Evolutionary conservation across 2,888 invertebrate genomes (phyloP).

Genomic region (Pristionchus arcanus): DNA sequence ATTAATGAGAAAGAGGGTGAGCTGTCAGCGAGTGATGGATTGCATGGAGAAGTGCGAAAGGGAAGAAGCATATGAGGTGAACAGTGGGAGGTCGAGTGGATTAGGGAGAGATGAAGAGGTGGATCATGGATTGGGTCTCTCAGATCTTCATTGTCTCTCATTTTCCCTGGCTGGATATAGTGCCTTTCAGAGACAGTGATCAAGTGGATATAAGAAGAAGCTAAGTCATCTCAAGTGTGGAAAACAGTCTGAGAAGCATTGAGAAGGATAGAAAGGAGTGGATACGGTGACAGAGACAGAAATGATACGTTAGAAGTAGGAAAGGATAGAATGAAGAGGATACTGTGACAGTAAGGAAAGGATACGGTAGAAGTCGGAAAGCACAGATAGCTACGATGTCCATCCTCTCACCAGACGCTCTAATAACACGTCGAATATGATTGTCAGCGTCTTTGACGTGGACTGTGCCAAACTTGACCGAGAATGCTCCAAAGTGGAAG

Average conservation of each 20-base stretch:
- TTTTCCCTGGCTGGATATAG: neutral
- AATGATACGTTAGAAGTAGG: neutral
- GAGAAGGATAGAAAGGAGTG: neutral
- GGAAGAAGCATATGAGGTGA: conserved; percentile 27
- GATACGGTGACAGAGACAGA: neutral
- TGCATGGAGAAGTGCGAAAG: conserved; percentile 20
- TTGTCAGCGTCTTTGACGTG: conserved; percentile 27
- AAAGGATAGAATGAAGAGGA: neutral
- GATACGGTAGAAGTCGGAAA: neutral
- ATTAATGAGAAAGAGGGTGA: conserved; percentile 35
- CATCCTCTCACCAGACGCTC: conserved; percentile 24
- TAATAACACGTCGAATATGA: neutral
- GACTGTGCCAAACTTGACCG: conserved; percentile 37
- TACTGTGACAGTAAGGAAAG: neutral
- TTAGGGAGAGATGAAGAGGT: conserved; percentile 17
- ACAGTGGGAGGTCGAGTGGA: conserved; percentile 39
- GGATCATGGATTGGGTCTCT: neutral
- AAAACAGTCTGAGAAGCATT: neutral
- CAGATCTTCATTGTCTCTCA: neutral
- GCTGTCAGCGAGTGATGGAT: conserved; percentile 45
- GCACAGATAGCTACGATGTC: neutral
- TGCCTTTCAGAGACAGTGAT: neutral
- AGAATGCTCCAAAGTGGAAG: neutral
- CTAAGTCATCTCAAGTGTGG: neutral
- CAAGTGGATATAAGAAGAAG: conserved; percentile 39